phyloP scores from a whole-genome alignment of 2,888 invertebrate genomes.

The Icerya purchasi region DNA sequence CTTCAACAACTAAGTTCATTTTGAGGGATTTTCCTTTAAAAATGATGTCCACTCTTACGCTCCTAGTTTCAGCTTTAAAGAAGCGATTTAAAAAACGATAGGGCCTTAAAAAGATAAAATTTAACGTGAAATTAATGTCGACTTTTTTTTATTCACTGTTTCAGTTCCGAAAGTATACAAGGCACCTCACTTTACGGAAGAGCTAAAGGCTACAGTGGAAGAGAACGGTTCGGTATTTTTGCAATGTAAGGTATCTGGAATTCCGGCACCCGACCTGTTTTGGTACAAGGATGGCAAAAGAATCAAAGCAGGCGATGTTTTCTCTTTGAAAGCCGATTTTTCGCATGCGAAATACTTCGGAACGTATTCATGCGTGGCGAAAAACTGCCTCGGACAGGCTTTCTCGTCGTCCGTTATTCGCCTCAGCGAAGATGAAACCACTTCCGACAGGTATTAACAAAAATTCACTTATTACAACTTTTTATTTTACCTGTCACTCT shows the following conservation, averaged over 20 bases:
- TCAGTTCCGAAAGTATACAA: conserved; percentile 70
- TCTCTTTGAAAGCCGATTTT: conserved; percentile 55
- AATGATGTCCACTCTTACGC: no score
- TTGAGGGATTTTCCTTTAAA: no score
- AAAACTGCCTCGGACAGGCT: conserved; percentile 69
- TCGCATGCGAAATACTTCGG: conserved; percentile 65
- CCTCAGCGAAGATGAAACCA: conserved; percentile 33
- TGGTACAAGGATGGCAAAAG: conserved; percentile 67
- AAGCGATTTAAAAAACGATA: no score
- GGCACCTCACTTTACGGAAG: conserved; percentile 66
- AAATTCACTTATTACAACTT: no score
- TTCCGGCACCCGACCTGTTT: conserved; percentile 55
- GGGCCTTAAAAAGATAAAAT: no score
- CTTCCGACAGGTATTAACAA: no score
- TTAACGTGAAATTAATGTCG: background rate
- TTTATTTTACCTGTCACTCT: no score
- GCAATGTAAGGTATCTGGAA: conserved; percentile 76
- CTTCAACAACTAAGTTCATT: no score
- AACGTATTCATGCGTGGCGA: conserved; percentile 68
- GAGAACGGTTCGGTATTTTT: conserved; percentile 74
- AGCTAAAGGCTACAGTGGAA: conserved; percentile 57
- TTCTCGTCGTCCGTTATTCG: conserved; percentile 67
- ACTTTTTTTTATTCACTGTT: no score
- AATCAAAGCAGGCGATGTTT: conserved; percentile 74
- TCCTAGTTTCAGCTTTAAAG: no score